Evolutionary conservation across 1,140 invertebrate genomes (phyloP).

Genomic region (Lucilia sericata): DNA sequence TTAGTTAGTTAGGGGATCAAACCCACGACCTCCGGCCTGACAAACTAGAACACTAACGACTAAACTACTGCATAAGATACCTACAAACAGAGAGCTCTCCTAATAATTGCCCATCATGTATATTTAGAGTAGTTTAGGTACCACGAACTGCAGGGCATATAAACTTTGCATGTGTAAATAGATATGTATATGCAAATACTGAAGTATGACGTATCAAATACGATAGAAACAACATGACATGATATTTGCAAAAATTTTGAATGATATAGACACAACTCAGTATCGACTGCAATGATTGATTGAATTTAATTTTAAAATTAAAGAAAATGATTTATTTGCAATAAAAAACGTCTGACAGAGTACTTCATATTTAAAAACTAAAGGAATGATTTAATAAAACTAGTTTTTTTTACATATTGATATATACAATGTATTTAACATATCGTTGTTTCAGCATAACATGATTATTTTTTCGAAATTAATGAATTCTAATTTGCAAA

Average conservation of each 20-base stretch:
- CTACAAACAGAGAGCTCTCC: no score
- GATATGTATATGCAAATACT: neutral
- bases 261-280: neutral
- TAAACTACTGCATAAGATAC: no score
- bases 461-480: no score
- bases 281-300: constrained; percentile 4
- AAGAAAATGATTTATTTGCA: neutral
- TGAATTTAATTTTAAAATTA: neutral
- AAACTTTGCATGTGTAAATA: neutral
- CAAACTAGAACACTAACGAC: no score
- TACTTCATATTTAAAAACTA: neutral
- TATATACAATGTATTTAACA: no score
- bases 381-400: neutral
- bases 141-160: no score
- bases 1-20: no score
- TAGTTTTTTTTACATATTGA: neutral
- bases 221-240: neutral
- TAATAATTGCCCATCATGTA: no score
- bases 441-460: no score
- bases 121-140: no score
- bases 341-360: neutral
- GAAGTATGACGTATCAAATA: neutral
- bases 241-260: neutral
- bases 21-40: no score
- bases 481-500: no score